phyloP scores from a whole-genome alignment of 2,113 vertebrate species.

The Collichthys lucidus region DNA sequence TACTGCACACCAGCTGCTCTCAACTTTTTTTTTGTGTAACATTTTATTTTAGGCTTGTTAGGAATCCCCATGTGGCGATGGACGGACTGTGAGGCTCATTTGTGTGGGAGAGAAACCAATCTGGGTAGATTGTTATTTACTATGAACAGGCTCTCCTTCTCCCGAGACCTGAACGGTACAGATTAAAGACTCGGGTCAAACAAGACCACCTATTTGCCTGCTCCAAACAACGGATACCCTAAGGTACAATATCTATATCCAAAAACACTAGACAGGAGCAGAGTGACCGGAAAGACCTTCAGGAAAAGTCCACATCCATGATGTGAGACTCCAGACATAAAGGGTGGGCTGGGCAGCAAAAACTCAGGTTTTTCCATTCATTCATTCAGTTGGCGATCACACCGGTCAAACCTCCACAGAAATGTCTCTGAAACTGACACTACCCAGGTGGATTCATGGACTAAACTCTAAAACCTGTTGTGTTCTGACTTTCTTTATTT shows the following conservation, averaged over 20 bases:
- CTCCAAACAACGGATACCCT: background rate
- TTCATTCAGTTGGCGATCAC: too few relatives aligned
- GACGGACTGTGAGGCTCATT: conserved; percentile 37
- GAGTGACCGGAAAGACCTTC: background rate
- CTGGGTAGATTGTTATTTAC: conserved; percentile 56
- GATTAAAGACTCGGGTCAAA: conserved; percentile 7
- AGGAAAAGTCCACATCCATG: conserved; percentile 16
- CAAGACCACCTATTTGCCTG: background rate
- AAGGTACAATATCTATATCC: background rate
- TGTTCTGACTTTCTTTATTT: too few relatives aligned
- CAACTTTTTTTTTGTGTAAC: conserved; percentile 23
- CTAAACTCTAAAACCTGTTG: too few relatives aligned
- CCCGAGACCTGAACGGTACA: conserved; percentile 3
- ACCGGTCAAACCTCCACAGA: too few relatives aligned
- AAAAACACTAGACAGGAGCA: background rate
- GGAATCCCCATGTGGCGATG: conserved; percentile 53
- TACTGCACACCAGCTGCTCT: conserved; percentile 9
- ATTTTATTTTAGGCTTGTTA: conserved; percentile 56
- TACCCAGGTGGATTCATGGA: too few relatives aligned
- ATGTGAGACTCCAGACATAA: conserved; percentile 22
- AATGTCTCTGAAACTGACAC: too few relatives aligned
- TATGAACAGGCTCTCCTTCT: conserved; percentile 25
- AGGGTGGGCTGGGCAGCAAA: conserved; percentile 16
- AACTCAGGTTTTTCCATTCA: too few relatives aligned
- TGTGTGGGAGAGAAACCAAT: conserved; percentile 49